Evolutionary conservation across 2,113 vertebrate genomes (phyloP).

Genomic region (Chaenogobius annularis): DNA sequence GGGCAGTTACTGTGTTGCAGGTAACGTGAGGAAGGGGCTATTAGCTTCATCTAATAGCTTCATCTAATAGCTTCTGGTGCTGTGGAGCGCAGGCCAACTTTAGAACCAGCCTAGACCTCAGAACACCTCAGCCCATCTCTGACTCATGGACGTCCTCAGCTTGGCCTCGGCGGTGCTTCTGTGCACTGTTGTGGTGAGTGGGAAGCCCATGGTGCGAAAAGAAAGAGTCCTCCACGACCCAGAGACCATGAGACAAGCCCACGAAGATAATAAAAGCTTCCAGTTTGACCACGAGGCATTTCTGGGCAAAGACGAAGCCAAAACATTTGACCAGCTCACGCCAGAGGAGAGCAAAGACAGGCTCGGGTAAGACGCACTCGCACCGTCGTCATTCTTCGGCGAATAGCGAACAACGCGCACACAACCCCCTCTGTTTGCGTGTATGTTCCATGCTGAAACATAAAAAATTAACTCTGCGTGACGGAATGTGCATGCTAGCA

Average conservation of each 20-base stretch:
- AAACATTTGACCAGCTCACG: slow-evolving; percentile 93
- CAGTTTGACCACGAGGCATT: slow-evolving; percentile 97
- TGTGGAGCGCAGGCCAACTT: slow-evolving; percentile 23
- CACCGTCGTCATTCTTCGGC: slow-evolving; percentile 2
- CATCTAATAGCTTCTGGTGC: slow-evolving; percentile 4
- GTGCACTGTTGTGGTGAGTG: slow-evolving; percentile 54
- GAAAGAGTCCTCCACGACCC: slow-evolving; percentile 83
- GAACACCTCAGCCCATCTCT: slow-evolving; percentile 8
- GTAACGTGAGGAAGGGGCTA: not conserved
- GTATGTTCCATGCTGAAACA: slow-evolving; percentile 24
- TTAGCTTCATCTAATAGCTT: slow-evolving; percentile 16
- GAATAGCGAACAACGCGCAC: slow-evolving; percentile 25
- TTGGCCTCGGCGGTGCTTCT: slow-evolving; percentile 68
- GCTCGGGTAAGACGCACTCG: slow-evolving; percentile 83
- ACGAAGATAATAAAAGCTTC: slow-evolving; percentile 87
- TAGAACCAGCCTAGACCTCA: slow-evolving; percentile 5
- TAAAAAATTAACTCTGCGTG: slow-evolving; percentile 45
- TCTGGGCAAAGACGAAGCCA: slow-evolving; percentile 92
- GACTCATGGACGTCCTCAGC: slow-evolving; percentile 65
- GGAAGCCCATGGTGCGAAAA: slow-evolving; percentile 87
- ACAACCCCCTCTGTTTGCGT: slow-evolving; percentile 26
- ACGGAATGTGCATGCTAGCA: slow-evolving; percentile 39
- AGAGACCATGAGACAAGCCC: slow-evolving; percentile 72
- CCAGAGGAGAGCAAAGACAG: slow-evolving; percentile 90
- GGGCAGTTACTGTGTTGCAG: not conserved